A percentile compares a stretch with the other conserved stretches of the same genome.
Conservation (phyloP, 1,140 invertebrate species). For the Psilanteris sp. region DNA sequence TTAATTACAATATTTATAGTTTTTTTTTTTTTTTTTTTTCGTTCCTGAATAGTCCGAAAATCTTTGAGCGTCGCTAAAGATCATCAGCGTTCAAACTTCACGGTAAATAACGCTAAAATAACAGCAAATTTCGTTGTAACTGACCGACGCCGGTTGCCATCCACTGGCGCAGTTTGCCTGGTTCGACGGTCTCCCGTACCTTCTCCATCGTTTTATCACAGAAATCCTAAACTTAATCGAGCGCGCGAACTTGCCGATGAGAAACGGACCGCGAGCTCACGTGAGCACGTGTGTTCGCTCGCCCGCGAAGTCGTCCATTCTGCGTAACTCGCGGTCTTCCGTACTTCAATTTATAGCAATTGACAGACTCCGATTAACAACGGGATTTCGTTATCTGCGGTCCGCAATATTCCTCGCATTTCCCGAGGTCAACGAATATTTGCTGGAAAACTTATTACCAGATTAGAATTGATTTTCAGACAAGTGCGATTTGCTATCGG, state of each 20-base stretch:
- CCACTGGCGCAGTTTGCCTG: constrained; percentile 69
- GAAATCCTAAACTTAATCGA: neutral
- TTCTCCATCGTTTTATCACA: constrained; percentile 37
- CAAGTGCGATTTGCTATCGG: too few species aligned
- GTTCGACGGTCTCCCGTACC: constrained; percentile 26
- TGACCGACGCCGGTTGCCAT: constrained; percentile 64
- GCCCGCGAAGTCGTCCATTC: constrained; percentile 46
- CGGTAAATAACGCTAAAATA: too few species aligned
- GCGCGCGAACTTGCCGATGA: neutral
- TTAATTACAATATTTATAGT: too few species aligned
- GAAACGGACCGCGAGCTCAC: constrained; percentile 21
- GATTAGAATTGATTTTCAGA: too few species aligned
- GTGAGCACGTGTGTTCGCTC: constrained; percentile 36
- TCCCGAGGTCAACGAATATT: constrained; percentile 24
- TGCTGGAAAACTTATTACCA: constrained; percentile 16
- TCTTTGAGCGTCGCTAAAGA: too few species aligned
- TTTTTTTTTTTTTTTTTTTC: too few species aligned
- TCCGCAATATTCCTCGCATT: constrained; percentile 15
- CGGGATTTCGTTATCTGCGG: constrained; percentile 44
- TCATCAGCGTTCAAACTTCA: too few species aligned
- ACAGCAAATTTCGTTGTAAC: constrained; percentile 47
- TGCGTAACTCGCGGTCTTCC: constrained; percentile 45
- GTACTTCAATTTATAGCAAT: constrained; percentile 67
- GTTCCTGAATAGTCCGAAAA: too few species aligned
- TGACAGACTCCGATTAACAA: constrained; percentile 50